These are phyloP conservation scores for Stratiomys singularior DNA, from an alignment of 2,888 invertebrate species.

Conservation along the genomic window DNA sequence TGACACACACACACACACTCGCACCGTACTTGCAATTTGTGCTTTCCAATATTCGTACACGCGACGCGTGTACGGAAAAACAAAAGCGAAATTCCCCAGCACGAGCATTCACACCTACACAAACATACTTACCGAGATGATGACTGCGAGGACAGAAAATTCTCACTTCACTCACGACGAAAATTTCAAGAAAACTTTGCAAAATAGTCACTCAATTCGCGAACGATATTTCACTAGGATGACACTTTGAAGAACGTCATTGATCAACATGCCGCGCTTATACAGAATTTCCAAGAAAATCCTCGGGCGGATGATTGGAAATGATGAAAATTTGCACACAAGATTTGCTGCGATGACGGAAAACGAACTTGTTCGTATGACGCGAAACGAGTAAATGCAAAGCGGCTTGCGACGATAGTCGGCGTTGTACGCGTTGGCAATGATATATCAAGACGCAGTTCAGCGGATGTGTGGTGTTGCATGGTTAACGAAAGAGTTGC, in stretches of 20 bases:
- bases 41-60: background rate
- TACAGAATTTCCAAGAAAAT: background rate
- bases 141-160: background rate
- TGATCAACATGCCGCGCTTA: background rate
- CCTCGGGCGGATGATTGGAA: background rate
- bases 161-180: constrained; percentile 32
- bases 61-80: background rate
- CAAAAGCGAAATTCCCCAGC: background rate
- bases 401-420: too few relatives aligned
- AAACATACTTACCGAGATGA: constrained; percentile 14
- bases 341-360: too few relatives aligned
- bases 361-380: too few relatives aligned
- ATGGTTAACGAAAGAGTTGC: too few relatives aligned
- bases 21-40: background rate
- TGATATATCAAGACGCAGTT: too few relatives aligned
- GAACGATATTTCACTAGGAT: background rate
- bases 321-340: background rate
- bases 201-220: background rate
- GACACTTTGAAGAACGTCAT: background rate
- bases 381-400: too few relatives aligned
- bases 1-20: background rate
- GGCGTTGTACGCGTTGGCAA: too few relatives aligned
- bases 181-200: constrained; percentile 1
- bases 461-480: too few relatives aligned
- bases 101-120: background rate